Evolutionary conservation across 2,797 vertebrate genomes (phyloP).

Genomic region (Bradypodion ventrale): DNA sequence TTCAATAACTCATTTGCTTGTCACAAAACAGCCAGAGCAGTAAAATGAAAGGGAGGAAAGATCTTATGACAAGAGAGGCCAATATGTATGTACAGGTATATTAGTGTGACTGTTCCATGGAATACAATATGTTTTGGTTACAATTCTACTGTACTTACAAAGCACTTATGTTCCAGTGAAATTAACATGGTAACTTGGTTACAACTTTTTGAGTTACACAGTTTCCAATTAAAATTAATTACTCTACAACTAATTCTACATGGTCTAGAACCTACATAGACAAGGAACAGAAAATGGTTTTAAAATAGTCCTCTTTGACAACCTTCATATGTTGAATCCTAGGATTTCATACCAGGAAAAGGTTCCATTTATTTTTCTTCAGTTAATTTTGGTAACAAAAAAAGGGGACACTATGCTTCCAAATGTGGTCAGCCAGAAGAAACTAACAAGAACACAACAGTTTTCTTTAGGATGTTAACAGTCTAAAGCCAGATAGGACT

Average conservation of each 20-base stretch:
- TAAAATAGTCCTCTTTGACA: neutral
- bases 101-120: neutral
- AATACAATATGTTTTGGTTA: neutral
- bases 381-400: too few species aligned
- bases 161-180: neutral
- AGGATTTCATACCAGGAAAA: neutral
- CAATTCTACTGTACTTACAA: neutral
- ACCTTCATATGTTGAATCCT: neutral
- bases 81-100: neutral
- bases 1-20: neutral
- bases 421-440: too few species aligned
- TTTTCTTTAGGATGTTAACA: too few species aligned
- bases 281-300: neutral
- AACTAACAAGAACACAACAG: too few species aligned
- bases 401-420: too few species aligned
- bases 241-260: neutral
- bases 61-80: neutral
- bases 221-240: neutral
- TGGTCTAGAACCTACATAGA: neutral
- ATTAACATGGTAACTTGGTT: neutral
- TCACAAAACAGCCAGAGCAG: neutral
- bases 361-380: neutral
- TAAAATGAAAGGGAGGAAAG: neutral
- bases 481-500: too few species aligned
- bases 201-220: neutral